Evolutionary conservation across 2,113 vertebrate species (phyloP).

Genomic region (Actinemys pallida): DNA sequence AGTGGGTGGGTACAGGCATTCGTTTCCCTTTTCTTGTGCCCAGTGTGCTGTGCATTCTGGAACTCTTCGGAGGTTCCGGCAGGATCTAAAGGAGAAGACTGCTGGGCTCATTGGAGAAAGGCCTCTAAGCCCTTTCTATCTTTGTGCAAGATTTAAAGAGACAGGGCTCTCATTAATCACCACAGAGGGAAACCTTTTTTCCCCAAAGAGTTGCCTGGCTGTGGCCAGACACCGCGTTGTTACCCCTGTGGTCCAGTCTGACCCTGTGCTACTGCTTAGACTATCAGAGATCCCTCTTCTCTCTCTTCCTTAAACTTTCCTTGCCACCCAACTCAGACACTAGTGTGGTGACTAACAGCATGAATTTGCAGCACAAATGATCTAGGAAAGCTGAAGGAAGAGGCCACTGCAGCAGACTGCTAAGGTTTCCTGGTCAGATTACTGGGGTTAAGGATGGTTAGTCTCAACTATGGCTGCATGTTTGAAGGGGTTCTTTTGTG

Average conservation of each 20-base stretch:
- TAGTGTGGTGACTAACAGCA: neutral
- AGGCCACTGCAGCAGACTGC: neutral
- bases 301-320: rapidly evolving
- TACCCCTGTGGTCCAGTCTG: neutral
- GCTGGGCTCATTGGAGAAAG: neutral
- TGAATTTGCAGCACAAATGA: neutral
- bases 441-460: neutral
- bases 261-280: neutral
- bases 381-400: neutral
- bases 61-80: neutral
- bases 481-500: neutral
- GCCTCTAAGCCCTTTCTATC: neutral
- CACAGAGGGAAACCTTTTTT: neutral
- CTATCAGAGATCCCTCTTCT: no score
- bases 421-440: neutral
- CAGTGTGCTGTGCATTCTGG: neutral
- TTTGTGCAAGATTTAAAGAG: neutral
- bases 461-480: conserved; percentile 13
- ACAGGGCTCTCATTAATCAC: neutral
- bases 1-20: neutral
- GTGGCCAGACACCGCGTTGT: neutral
- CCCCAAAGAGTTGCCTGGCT: neutral
- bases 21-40: neutral
- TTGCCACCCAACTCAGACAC: neutral
- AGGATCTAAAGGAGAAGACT: neutral